Base-by-base conservation (phyloP, 2,797 vertebrate genomes). In the Centroberyx gerrardi region DNA sequence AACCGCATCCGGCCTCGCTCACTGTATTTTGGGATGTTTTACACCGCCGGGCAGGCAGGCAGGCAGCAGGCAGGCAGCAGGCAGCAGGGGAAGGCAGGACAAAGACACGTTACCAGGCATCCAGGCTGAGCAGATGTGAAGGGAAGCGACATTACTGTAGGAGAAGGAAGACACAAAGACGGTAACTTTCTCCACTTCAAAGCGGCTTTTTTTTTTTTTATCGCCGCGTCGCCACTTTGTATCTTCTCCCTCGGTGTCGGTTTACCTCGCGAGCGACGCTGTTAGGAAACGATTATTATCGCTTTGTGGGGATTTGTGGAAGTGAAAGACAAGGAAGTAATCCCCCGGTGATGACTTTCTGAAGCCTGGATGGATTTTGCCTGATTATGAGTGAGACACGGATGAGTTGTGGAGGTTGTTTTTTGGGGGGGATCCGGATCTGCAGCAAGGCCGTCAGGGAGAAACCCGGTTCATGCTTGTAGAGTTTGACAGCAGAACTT, bases 11-110 rank as follows among this genome's bases (percentile, higher is more conserved):
- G 84, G 83, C 76, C 74, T 52, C 56, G 51, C 18, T 31, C 31
- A 2, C 72, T 69, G 83, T 88, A 87, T 86, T 91, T 83, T 74
- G 76, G 90, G 91, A 90, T 90, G 87, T 91, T 90, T 86, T 55
- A 87, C 85, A 71, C 29, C 60, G 60, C 29, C 27, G 66, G 72
- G 72, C 55, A 67, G 46, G 36, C 58, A 31, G 31, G 55, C 49
- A 52, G 62, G 55, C 22, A 22, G 22, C 22, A 22, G 22, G 22
- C 22, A n/a, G n/a, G n/a, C n/a, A n/a, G n/a, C 27, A 74, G 72
- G 72, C 62, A 74, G 72, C 72, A 10, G 33, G 28, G 51, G 36
- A 64, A 36, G 38, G 55, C 49, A 52, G 62, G 55, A 76, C 62
- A 78, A 73, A 83, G 54, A 82, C 72, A 69, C 77, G 55, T 33